Base-by-base conservation (phyloP, 2,888 invertebrate genomes). In the Orthonevra nobilis region DNA sequence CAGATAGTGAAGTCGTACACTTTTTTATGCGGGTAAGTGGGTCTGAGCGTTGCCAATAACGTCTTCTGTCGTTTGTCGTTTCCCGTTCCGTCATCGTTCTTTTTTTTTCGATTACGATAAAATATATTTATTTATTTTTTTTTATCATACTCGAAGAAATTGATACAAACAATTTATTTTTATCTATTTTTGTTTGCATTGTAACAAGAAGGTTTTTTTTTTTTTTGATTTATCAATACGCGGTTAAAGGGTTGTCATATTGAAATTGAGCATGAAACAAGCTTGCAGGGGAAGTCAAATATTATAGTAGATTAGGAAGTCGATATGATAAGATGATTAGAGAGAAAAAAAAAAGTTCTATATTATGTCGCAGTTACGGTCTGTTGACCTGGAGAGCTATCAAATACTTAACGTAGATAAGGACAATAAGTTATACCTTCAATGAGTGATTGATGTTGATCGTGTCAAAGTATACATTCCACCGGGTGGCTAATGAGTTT, bases 21-120 rank as follows among this genome's bases (percentile, higher is more conserved):
- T 20, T n/a, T 17, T 23, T 36, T 50, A 64, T 66, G 56, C 58
- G 68, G 56, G 66, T 66, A 56, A 56, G 44, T 66, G 36, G 44
- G 66, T 38, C 64, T 26, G 54, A 20, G 23, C 40, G 28, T 42
- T 40, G 56, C 42, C 4, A 15, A 28, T 36, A 34, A 19, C 58
- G 68, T 36, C 56, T 30, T 68, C 52, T 48, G 56, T 23, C 36
- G n/a, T n/a, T n/a, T n/a, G n/a, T n/a, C n/a, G n/a, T n/a, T n/a
- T n/a, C n/a, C n/a, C n/a, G n/a, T n/a, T n/a, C n/a, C n/a, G n/a
- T n/a, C n/a, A n/a, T n/a, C n/a, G n/a, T n/a, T n/a, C n/a, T n/a
- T n/a, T n/a, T n/a, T n/a, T n/a, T n/a, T n/a, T n/a, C n/a, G n/a
- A n/a, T n/a, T n/a, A n/a, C n/a, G n/a, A n/a, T n/a, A n/a, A n/a